Evolutionary conservation across 2,888 invertebrate species (phyloP).

Genomic region (Dastarcus helophoroides): DNA sequence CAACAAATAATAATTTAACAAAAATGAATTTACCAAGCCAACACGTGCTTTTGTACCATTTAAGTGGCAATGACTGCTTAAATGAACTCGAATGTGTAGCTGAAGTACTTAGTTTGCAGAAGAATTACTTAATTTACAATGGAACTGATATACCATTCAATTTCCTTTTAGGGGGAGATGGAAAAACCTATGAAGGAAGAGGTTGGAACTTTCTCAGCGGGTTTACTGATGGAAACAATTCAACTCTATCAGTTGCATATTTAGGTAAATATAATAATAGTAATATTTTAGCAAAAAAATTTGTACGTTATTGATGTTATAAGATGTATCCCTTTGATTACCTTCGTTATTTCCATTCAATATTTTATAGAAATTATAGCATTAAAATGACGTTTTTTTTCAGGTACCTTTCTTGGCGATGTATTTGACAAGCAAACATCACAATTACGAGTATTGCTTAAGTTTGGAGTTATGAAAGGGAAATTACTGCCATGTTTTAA

Average conservation of each 20-base stretch:
- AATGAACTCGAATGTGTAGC: neutral
- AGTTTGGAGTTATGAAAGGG: constrained; percentile 11
- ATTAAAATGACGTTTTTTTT: no score
- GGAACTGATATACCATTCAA: constrained; percentile 21
- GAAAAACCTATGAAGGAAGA: constrained; percentile 22
- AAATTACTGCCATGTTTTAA: constrained; percentile 13
- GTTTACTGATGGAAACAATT: constrained; percentile 6
- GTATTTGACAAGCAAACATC: constrained; percentile 9
- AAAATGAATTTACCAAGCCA: no score
- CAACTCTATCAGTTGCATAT: constrained; percentile 11
- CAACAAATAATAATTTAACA: neutral
- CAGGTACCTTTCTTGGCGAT: constrained; percentile 1
- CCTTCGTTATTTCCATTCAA: no score
- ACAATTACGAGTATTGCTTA: constrained; percentile 12
- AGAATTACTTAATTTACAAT: constrained; percentile 12
- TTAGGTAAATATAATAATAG: no score
- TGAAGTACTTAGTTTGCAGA: constrained; percentile 14
- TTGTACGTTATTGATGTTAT: no score
- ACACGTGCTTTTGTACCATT: no score
- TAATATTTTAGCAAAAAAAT: no score
- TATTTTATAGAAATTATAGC: no score
- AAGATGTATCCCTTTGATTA: no score
- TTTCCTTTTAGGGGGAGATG: constrained; percentile 22
- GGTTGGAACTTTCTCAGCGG: constrained; percentile 17
- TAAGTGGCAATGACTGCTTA: no score